Base-by-base conservation (phyloP, 2,888 invertebrate species). In the Drosophila quinaria region DNA sequence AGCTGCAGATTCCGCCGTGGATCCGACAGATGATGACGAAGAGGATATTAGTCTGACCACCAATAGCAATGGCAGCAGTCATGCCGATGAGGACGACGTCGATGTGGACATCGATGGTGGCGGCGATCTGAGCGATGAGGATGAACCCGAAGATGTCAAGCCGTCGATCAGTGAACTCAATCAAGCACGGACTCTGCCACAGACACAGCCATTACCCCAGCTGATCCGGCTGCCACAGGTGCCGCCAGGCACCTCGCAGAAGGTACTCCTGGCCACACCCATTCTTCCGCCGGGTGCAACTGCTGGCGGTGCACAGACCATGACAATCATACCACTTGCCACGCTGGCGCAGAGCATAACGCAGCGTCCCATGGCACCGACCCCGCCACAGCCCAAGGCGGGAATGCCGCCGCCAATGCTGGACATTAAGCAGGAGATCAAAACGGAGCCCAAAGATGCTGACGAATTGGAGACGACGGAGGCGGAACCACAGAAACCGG, bases 281-380 rank as follows among this genome's bases (percentile, higher is more conserved):
- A 91, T 91, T 41, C 72, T 89, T 4, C 73, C 78, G 6, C 72
- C 83, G 0, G 78, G 73, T 10, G 75, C 81, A 0, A 54, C 80
- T 4, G 59, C 76, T 8, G 74, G 70, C 15, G 81, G 87, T 11
- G 72, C 86, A 0, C 72, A 89, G 41, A 91, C 91, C 3, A 91
- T 91, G 91, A 91, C 91, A 19, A 91, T 91, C 39, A 91, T 91
- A 81, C 91, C 91, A 13, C 67, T 91, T 37, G 78, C 91, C 11
- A 89, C 87, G 1, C 50, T 87, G 31, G 66, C 89, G 5, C 90
- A 89, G 46, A 89, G 86, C 54, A 81, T 87, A 0, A 85, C 87
- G 0, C 78, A 81, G 58, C 72, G 76, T 37, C 74, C 80, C 9
- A 15, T 33, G 25, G 11, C 5, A 17, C 71, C 60, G 29, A 9